phyloP scores from a whole-genome alignment of 1,140 invertebrate genomes.

The Orchesella cincta region DNA sequence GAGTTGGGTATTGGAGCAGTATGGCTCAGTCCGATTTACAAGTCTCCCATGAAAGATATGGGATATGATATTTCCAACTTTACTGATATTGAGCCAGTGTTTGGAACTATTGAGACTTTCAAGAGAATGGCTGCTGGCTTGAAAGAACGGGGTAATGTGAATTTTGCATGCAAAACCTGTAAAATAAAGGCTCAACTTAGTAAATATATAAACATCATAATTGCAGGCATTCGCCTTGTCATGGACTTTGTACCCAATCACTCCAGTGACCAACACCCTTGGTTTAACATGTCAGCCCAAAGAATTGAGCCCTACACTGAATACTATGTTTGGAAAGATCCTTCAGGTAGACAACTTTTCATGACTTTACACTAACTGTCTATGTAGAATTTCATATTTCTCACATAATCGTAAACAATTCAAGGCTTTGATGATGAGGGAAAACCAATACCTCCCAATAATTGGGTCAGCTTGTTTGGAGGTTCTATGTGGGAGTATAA shows the following conservation, averaged over 20 bases:
- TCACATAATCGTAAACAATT: too few relatives aligned
- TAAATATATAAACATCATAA: constrained; percentile 23
- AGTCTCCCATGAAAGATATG: constrained; percentile 64
- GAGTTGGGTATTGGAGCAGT: constrained; percentile 61
- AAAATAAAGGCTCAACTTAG: background rate
- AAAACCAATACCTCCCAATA: background rate
- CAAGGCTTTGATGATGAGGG: background rate
- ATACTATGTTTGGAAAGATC: constrained; percentile 61
- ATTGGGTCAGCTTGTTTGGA: constrained; percentile 64
- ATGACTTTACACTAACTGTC: background rate
- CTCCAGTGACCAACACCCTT: constrained; percentile 69
- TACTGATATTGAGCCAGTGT: constrained; percentile 61
- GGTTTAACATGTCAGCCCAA: constrained; percentile 67
- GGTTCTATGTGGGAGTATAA: constrained; percentile 73
- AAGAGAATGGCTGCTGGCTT: background rate
- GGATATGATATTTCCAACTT: constrained; percentile 71
- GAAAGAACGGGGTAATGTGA: background rate
- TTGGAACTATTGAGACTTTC: constrained; percentile 68
- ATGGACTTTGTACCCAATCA: constrained; percentile 73
- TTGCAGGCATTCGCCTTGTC: constrained; percentile 61
- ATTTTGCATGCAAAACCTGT: background rate
- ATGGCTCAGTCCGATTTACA: constrained; percentile 65
- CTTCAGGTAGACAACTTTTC: too few relatives aligned
- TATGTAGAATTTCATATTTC: background rate
- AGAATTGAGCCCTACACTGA: constrained; percentile 60